These are phyloP conservation scores for Galago senegalensis DNA, from an alignment of 2,797 vertebrate genomes.

Conservation along the genomic window DNA sequence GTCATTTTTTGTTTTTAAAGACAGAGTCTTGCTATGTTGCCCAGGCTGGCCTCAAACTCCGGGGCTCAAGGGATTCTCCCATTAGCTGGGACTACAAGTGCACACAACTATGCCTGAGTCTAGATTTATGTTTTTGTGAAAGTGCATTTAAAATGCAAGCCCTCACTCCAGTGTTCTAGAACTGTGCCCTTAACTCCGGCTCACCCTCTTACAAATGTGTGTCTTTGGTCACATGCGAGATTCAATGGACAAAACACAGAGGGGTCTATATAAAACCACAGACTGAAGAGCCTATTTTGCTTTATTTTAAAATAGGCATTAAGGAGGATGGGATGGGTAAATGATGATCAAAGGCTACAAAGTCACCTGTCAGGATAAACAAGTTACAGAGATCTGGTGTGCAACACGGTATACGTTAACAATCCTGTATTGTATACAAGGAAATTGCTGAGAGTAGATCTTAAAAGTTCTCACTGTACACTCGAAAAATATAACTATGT, in stretches of 20 bases:
- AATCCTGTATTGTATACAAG: neutral
- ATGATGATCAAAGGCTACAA: neutral
- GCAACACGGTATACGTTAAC: neutral
- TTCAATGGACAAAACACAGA: neutral
- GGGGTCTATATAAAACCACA: neutral
- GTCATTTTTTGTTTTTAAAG: neutral
- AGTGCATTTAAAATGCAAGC: neutral
- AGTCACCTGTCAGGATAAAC: neutral
- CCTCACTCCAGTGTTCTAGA: neutral
- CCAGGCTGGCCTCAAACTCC: neutral
- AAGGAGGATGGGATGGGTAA: neutral
- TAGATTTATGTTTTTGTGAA: neutral
- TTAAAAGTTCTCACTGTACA: neutral
- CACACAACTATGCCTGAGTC: neutral
- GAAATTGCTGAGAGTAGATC: neutral
- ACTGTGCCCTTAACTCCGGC: neutral
- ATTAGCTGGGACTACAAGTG: neutral
- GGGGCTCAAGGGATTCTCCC: neutral
- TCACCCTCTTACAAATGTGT: neutral
- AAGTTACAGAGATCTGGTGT: too few relatives aligned
- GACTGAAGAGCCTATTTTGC: neutral
- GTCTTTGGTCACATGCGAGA: neutral
- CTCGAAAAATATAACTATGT: neutral
- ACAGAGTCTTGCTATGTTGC: neutral
- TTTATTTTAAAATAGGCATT: slow-evolving; percentile 18